Conservation (phyloP, 2,113 vertebrate species). For the Cnemophilus loriae region DNA sequence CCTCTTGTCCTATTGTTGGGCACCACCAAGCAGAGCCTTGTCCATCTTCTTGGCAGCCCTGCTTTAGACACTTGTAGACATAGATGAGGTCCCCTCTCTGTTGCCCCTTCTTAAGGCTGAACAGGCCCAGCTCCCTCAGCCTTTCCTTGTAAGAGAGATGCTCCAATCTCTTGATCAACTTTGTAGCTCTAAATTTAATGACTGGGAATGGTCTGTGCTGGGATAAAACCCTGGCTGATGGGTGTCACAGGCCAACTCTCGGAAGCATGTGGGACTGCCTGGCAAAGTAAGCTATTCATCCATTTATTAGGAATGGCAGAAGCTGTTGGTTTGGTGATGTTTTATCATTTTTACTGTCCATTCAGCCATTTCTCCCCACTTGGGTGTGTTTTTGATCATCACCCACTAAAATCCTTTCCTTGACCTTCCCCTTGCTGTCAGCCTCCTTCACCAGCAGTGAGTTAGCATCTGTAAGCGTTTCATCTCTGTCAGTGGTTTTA, state of each 20-base stretch:
- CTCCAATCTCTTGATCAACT: neutral
- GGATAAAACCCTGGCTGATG: neutral
- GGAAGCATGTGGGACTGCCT: rapidly evolving
- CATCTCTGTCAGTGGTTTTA: slow-evolving; percentile 2
- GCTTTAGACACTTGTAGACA: neutral
- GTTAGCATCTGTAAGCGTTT: neutral
- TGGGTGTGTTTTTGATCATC: neutral
- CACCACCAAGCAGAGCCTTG: neutral
- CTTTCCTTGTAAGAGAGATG: neutral
- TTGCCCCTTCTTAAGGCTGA: neutral
- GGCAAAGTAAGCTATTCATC: neutral
- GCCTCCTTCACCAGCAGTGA: neutral
- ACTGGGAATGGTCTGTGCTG: neutral
- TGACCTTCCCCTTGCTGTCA: neutral
- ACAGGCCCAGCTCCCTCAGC: neutral
- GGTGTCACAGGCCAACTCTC: neutral
- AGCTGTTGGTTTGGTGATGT: neutral
- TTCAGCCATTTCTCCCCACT: neutral
- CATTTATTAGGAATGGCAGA: neutral
- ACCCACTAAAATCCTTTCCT: neutral
- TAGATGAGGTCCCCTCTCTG: neutral
- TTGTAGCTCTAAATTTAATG: neutral
- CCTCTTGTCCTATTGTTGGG: neutral
- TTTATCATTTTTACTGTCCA: neutral
- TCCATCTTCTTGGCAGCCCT: neutral